These are phyloP conservation scores for Drepana arcuata DNA, from an alignment of 1,140 invertebrate genomes.

Conservation along the genomic window DNA sequence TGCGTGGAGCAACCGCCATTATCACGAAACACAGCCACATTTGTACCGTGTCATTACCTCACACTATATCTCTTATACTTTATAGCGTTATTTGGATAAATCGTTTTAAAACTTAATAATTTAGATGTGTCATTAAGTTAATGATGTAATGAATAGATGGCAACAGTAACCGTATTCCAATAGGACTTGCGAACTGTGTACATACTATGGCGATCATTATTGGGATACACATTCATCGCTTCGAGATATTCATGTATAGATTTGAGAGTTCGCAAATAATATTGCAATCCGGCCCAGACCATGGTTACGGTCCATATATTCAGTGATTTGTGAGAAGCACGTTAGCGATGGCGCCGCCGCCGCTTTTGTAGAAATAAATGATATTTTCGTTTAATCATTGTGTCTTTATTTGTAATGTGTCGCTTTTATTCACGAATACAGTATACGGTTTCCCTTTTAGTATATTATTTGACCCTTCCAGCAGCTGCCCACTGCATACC, in stretches of 20 bases:
- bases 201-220: no score
- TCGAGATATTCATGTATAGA: constrained; percentile 44
- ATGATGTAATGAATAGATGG: constrained; percentile 45
- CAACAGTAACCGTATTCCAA: no score
- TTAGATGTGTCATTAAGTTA: constrained; percentile 46
- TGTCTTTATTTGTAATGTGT: constrained; percentile 53
- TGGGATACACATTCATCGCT: no score
- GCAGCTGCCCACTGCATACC: no score
- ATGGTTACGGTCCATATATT: constrained; percentile 60
- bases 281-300: no score
- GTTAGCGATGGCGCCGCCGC: constrained; percentile 38
- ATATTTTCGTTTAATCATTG: constrained; percentile 69
- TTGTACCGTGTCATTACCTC: constrained; percentile 61
- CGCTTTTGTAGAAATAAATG: constrained; percentile 69
- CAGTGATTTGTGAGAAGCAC: constrained; percentile 63
- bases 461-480: no score
- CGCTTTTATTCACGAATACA: no score
- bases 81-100: constrained; percentile 55
- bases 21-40: constrained; percentile 27
- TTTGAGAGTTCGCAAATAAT: constrained; percentile 32
- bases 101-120: constrained; percentile 48
- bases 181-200: no score
- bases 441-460: no score
- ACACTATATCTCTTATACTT: constrained; percentile 56
- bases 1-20: constrained; percentile 32